Evolutionary conservation across 2,888 invertebrate species (phyloP), one percentile per base, ranked within the genome.

Genomic region (Monochamus alternatus): DNA sequence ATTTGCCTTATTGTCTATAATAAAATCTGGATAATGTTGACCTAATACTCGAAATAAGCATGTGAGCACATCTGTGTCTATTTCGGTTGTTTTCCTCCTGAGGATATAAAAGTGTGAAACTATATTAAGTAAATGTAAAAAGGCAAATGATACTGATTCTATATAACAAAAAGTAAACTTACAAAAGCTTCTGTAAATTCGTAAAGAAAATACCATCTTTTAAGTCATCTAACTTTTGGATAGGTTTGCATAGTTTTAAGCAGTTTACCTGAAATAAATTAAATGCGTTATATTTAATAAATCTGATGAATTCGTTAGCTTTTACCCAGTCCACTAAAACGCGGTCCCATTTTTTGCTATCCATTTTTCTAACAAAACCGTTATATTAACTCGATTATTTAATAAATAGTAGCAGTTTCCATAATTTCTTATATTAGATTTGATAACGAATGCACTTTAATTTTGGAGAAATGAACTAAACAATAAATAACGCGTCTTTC

Each of bases 241-340:
- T 76, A 0, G 84, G 79, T 76, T 83, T 83, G 5, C 80, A 80
- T 51, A 88, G 75, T 81, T 86, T 87, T 75, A 88, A 84, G 83
- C 88, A 88, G 76, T 88, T 88, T 67, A 87, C 84, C 88, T 88
- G 72, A 73, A 86, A 84, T 74, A 66, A 68, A 32, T 72, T 44
- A 65, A n/a, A 10, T 8, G 30, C 14, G 8, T 52, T 8, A 66
- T 32, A 32, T 30, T 9, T 12, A 9, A 31, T 14, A 14, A 52
- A n/a, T 52, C 31, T 14, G 10, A 22, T 32, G 60, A 2, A 58
- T 52, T 62, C 67, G 38, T 51, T 38, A 38, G 47, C 62, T 78
- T 77, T 81, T 84, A 87, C 87, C 87, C 87, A 87, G 81, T 86
- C 85, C 8, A 86, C 73, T 76, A 87, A 79, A 69, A 87, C 81